Percentiles rank a stretch among this genome's conserved stretches.
Conservation (phyloP, 1,140 invertebrate genomes). For the Laodelphax striatellus region DNA sequence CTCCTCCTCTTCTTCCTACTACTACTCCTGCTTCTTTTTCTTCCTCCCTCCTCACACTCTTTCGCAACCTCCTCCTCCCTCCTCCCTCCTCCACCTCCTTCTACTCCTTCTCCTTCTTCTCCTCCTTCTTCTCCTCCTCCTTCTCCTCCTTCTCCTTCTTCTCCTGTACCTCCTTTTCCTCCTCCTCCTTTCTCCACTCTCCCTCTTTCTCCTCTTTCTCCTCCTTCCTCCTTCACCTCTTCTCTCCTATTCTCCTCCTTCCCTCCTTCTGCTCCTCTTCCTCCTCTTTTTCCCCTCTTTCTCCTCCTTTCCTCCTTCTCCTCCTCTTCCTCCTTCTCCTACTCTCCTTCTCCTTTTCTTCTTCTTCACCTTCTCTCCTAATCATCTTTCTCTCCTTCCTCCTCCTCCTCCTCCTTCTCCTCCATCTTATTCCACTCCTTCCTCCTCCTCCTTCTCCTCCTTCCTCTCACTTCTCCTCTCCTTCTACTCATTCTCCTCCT, state of each 20-base stretch:
- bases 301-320: conserved; percentile 1
- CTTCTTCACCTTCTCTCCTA: neutral
- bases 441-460: neutral
- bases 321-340: too few species aligned
- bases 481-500: too few species aligned
- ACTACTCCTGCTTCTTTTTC: too few species aligned
- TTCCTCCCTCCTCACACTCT: neutral
- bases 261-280: too few species aligned
- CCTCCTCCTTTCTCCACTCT: too few species aligned
- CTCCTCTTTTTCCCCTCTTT: neutral
- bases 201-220: conserved; percentile 3
- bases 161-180: neutral
- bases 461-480: too few species aligned
- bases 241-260: too few species aligned
- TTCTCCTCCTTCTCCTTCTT: neutral
- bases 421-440: neutral
- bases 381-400: too few species aligned
- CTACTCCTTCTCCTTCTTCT: neutral
- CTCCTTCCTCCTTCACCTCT: neutral
- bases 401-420: neutral
- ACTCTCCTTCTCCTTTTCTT: neutral
- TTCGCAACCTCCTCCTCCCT: neutral
- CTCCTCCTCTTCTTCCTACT: too few species aligned
- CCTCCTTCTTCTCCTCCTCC: neutral
- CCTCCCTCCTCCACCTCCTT: conserved; percentile 2